Conservation (phyloP, 2,888 invertebrate species). For the Hydraecia micacea region DNA sequence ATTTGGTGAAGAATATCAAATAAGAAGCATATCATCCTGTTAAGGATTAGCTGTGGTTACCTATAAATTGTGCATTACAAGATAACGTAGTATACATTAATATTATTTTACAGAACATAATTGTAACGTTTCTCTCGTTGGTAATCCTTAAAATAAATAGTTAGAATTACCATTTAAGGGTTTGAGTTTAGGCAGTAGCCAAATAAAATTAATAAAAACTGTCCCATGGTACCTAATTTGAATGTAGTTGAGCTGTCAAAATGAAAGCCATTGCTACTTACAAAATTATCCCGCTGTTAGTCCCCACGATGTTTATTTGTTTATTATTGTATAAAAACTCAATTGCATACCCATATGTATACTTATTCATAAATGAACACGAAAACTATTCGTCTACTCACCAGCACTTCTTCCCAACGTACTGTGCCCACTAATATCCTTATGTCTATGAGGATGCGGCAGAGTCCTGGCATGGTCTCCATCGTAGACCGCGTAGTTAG, state of each 20-base stretch:
- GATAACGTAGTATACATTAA: too few species aligned
- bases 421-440: constrained; percentile 87
- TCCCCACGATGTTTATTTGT: background rate
- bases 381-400: constrained; percentile 68
- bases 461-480: constrained; percentile 87
- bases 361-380: background rate
- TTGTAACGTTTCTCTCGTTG: background rate
- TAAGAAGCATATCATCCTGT: background rate
- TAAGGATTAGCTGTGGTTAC: too few species aligned
- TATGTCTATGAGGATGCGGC: constrained; percentile 91
- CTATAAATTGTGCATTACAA: too few species aligned
- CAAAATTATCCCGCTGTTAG: background rate
- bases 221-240: background rate
- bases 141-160: background rate
- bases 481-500: constrained; percentile 88
- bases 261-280: background rate
- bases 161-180: background rate
- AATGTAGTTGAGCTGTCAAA: background rate
- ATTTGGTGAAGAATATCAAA: background rate
- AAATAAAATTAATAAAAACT: background rate
- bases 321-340: background rate
- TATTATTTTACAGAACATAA: background rate
- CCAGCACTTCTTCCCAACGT: constrained; percentile 90
- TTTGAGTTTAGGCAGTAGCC: background rate
- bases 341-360: too few species aligned